phyloP scores from a whole-genome alignment of 2,113 vertebrate genomes.

The Petroica traversi region DNA sequence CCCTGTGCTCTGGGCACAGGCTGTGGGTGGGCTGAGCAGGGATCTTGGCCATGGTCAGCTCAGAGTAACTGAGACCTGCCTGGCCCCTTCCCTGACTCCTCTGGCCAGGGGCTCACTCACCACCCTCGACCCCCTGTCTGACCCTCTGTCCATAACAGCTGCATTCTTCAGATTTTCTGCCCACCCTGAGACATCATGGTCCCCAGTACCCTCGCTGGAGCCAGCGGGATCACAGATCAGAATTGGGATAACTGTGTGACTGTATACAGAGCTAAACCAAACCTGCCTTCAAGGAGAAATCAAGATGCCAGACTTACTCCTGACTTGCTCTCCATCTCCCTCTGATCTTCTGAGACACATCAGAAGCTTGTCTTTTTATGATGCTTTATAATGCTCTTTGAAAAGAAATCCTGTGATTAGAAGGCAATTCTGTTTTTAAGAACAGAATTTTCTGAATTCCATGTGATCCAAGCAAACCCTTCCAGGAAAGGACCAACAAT shows the following conservation, averaged over 20 bases:
- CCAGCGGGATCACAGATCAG: neutral
- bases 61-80: neutral
- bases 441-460: neutral
- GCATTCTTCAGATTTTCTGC: constrained; percentile 5
- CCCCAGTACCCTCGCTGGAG: rapidly evolving
- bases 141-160: neutral
- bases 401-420: neutral
- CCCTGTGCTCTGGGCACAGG: neutral
- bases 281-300: neutral
- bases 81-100: rapidly evolving
- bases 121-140: neutral
- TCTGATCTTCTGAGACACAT: neutral
- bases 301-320: neutral
- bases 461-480: neutral
- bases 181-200: neutral
- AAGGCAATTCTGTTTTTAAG: neutral
- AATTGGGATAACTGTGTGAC: neutral
- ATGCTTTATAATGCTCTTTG: neutral
- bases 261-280: neutral
- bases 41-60: rapidly evolving
- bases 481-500: neutral
- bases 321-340: neutral
- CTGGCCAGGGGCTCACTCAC: neutral
- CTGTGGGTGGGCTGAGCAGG: neutral
- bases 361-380: neutral